Evolutionary conservation across 2,113 vertebrate species (phyloP), one percentile per base, ranked within the genome.

Genomic region (Varanus salvator): DNA sequence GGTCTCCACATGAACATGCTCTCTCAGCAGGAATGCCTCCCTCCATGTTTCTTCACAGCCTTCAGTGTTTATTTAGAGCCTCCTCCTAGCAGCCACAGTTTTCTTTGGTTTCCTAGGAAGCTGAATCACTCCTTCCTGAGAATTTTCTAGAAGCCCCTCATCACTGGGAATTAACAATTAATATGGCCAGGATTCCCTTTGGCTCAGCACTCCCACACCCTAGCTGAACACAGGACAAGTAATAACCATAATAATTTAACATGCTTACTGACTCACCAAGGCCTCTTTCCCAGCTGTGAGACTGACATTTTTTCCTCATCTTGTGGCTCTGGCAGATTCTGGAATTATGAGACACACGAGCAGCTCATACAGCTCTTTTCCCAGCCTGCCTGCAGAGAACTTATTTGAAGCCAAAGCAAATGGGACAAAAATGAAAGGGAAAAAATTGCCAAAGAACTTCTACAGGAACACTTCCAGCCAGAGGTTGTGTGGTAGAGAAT

Each of bases 91-190:
- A 90, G 89, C 76, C 89, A 86, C 44, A 71, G 86, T 87, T 87
- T 71, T 80, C 76, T 69, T 80, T n/a, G 86, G 76, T 74, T 80
- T 72, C 83, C 84, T 86, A 90, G 89, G 76, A 72, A 80, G 75
- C 89, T 90, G 89, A 90, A 90, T 90, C 89, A 90, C 84, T 86
- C 74, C 83, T 90, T 90, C 84, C 89, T 74, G 84, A 86, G 84
- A 57, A 86, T 86, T 80, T 85, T 80, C 75, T 71, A 44, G 89
- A 78, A 90, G 50, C 84, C 89, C 84, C 75, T 86, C 75, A 86
- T 90, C 74, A 15, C 50, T 85, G 86, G 88, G 88, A 85, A 90
- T 86, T 60, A 34, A 87, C 64, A 80, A 80, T 87, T 80, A 80
- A 86, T 60, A 57, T 80, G 83, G 64, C 77, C 66, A 80, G 84